A percentile compares a stretch with the other conserved stretches of the same genome.
These are phyloP conservation scores for Lottia gigantea DNA, from an alignment of 2,888 invertebrate species.

Conservation along the genomic window DNA sequence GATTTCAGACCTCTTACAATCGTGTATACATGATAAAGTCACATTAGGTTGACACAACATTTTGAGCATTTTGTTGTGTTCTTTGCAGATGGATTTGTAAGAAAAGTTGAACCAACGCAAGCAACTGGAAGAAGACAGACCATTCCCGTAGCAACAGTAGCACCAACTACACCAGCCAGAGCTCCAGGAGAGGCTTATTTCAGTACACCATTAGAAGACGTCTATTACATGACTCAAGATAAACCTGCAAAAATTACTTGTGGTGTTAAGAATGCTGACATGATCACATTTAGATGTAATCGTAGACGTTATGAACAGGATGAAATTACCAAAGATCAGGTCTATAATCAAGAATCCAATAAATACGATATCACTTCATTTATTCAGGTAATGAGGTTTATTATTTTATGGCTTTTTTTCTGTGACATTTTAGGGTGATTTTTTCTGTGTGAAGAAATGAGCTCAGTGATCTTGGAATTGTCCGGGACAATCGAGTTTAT, in stretches of 20 bases:
- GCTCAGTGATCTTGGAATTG: too few species aligned
- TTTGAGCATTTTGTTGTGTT: too few species aligned
- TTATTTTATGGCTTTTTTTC: too few species aligned
- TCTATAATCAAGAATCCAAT: background rate
- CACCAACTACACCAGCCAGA: background rate
- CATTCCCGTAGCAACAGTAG: background rate
- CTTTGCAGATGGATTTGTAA: too few species aligned
- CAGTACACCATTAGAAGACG: background rate
- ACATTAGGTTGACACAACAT: too few species aligned
- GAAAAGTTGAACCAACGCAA: too few species aligned
- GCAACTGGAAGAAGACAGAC: background rate
- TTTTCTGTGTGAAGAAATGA: too few species aligned
- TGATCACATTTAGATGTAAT: background rate
- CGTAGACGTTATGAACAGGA: background rate
- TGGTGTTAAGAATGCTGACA: conserved; percentile 4
- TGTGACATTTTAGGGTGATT: too few species aligned
- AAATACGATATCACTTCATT: background rate
- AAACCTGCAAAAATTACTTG: background rate
- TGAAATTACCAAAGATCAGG: background rate
- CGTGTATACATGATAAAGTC: too few species aligned
- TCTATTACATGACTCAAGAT: background rate
- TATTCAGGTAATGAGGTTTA: background rate
- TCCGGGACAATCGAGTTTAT: too few species aligned
- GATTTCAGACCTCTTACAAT: too few species aligned
- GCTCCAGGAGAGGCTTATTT: conserved; percentile 1